Conservation (phyloP, 2,888 invertebrate genomes). For the Yponomeuta cagnagella region DNA sequence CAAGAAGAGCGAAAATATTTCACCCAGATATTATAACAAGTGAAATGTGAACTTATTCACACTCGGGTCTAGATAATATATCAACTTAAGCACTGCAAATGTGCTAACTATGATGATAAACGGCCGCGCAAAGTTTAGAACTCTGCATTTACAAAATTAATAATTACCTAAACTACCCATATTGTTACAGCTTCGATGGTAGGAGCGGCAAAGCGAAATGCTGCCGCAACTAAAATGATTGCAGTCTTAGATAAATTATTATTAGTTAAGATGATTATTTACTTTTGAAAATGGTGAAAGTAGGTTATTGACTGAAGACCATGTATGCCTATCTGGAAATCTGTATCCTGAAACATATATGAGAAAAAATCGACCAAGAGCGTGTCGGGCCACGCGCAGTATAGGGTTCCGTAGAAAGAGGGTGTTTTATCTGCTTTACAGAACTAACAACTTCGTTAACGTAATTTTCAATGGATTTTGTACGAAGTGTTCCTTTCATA, state of each 20-base stretch:
- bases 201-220: background rate
- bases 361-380: no score
- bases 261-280: no score
- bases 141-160: slow-evolving; percentile 30
- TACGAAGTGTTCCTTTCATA: no score
- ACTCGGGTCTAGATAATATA: slow-evolving; percentile 17
- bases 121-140: slow-evolving; percentile 25
- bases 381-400: no score
- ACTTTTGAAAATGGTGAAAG: no score
- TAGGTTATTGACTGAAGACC: no score
- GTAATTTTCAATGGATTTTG: no score
- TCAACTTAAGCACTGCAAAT: slow-evolving; percentile 19
- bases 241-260: background rate
- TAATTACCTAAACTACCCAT: slow-evolving; percentile 15
- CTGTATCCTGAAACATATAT: no score
- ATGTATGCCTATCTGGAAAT: no score
- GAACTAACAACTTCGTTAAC: no score
- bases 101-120: slow-evolving; percentile 26
- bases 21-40: slow-evolving; percentile 10
- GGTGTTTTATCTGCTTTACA: no score
- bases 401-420: no score
- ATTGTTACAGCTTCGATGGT: background rate
- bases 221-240: background rate
- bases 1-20: slow-evolving; percentile 12
- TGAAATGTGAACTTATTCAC: slow-evolving; percentile 12